These are phyloP conservation scores for Okapia johnstoni DNA, from an alignment of 2,113 vertebrate genomes.

Conservation along the genomic window DNA sequence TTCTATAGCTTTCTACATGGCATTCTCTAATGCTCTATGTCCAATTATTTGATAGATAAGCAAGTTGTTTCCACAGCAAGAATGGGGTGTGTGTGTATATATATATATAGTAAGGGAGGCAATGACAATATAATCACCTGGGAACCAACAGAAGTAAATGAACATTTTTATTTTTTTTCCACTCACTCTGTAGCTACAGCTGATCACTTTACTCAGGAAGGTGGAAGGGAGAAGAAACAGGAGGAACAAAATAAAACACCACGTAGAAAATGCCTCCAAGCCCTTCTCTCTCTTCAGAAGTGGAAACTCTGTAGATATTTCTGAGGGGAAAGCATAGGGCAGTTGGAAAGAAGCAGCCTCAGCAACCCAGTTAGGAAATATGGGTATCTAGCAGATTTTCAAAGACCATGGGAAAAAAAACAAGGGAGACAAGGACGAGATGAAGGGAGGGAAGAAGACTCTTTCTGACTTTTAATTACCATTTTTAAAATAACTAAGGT, in stretches of 20 bases:
- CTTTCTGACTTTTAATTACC: not conserved
- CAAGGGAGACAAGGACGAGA: not conserved
- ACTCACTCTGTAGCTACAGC: not conserved
- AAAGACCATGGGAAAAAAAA: not conserved
- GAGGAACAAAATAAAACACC: not conserved
- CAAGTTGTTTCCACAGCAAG: not conserved
- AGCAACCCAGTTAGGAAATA: not conserved
- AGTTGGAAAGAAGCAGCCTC: not conserved
- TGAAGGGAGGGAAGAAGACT: not conserved
- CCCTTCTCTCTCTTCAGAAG: not conserved
- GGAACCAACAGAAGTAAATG: not conserved
- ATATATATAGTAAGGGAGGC: not conserved
- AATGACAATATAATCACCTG: not conserved
- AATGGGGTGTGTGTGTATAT: not conserved
- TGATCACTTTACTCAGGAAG: not conserved
- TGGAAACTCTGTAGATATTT: not conserved
- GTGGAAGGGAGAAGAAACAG: not conserved
- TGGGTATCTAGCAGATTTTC: not conserved
- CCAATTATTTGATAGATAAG: not conserved
- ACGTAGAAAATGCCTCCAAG: not conserved
- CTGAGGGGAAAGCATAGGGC: not conserved
- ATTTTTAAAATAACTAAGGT: not conserved
- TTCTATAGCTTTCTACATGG: not conserved
- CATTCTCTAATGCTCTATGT: not conserved
- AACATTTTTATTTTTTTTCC: not conserved